Percentiles rank a stretch among this genome's conserved stretches.
Evolutionary conservation across 2,888 invertebrate genomes (phyloP).

Genomic region (Malthinus flaveolus): DNA sequence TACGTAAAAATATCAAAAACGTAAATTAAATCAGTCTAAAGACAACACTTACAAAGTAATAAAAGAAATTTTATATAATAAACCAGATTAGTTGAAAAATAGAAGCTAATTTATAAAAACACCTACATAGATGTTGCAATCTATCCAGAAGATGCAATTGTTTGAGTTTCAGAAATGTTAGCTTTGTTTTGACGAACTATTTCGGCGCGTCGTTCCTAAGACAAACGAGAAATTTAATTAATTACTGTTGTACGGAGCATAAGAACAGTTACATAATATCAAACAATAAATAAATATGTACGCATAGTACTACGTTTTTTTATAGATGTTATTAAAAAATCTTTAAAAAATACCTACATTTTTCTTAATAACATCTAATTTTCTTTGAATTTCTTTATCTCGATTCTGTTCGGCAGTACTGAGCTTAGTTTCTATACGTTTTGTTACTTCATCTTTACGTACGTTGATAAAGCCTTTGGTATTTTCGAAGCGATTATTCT

Average conservation of each 20-base stretch:
- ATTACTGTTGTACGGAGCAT: not conserved
- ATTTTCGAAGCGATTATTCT: constrained; percentile 49
- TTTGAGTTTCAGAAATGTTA: constrained; percentile 63
- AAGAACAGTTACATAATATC: too few species aligned
- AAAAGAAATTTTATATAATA: constrained; percentile 18
- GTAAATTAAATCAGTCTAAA: constrained; percentile 14
- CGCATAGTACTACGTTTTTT: too few species aligned
- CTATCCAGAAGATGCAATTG: constrained; percentile 70
- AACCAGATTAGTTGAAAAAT: constrained; percentile 17
- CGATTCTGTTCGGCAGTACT: constrained; percentile 81
- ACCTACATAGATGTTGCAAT: constrained; percentile 13
- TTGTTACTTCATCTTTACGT: constrained; percentile 54
- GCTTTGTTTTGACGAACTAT: constrained; percentile 90
- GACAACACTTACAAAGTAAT: constrained; percentile 14
- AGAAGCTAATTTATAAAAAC: constrained; percentile 15
- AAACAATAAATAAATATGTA: constrained; percentile 18
- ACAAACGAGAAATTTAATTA: constrained; percentile 30
- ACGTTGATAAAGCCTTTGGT: constrained; percentile 47
- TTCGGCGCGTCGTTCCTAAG: constrained; percentile 89
- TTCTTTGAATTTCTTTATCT: constrained; percentile 82
- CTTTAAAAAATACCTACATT: constrained; percentile 64
- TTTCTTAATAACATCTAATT: constrained; percentile 82
- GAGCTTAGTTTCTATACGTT: constrained; percentile 68
- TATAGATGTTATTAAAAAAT: too few species aligned
- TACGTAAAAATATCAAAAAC: not conserved